Conservation (phyloP, 2,888 invertebrate species). For the Eucera pruinosa region DNA sequence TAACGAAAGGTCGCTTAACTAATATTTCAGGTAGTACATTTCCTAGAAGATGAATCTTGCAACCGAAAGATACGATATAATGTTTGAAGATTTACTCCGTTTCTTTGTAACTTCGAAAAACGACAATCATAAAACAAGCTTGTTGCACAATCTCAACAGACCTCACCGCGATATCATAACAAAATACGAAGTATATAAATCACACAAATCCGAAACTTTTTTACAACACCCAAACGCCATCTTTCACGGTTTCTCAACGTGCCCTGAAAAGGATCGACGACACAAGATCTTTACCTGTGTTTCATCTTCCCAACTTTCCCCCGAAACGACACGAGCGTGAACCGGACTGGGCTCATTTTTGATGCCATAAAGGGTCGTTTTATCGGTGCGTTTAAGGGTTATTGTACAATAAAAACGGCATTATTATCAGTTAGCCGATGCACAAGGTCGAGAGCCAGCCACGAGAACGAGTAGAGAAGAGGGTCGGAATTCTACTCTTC, state of each 20-base stretch:
- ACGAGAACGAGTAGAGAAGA: slow-evolving; percentile 64
- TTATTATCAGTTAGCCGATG: slow-evolving; percentile 83
- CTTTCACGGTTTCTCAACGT: background rate
- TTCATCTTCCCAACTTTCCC: slow-evolving; percentile 29
- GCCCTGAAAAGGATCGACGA: background rate
- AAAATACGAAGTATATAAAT: slow-evolving; percentile 7
- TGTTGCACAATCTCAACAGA: background rate
- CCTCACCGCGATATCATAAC: background rate
- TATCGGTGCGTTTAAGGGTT: slow-evolving; percentile 83
- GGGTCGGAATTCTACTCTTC: slow-evolving; percentile 54
- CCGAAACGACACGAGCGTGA: slow-evolving; percentile 57
- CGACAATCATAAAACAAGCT: slow-evolving; percentile 1
- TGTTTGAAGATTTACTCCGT: background rate
- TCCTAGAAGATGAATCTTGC: background rate
- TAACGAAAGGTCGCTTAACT: too few relatives aligned
- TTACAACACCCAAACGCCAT: background rate
- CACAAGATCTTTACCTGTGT: slow-evolving; percentile 2
- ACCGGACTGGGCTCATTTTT: slow-evolving; percentile 81
- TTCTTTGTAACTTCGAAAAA: background rate
- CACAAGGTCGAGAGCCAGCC: slow-evolving; percentile 70
- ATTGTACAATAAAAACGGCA: slow-evolving; percentile 84
- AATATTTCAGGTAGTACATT: too few relatives aligned
- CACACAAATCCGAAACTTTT: background rate
- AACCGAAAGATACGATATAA: background rate
- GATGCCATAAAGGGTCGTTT: slow-evolving; percentile 82